phyloP scores from a whole-genome alignment of 2,797 vertebrate species.

The Hybognathus amarus region DNA sequence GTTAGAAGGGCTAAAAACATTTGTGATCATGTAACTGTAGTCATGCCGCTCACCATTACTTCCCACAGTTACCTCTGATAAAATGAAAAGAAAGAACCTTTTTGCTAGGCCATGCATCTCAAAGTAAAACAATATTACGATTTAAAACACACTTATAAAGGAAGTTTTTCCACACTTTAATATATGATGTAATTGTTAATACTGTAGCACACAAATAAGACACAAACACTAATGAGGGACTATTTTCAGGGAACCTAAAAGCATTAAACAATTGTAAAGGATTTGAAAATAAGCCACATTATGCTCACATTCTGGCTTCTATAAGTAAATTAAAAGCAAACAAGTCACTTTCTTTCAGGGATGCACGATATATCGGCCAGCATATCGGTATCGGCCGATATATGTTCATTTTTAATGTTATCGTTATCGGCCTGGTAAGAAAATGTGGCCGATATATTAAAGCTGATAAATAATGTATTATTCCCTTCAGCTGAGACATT shows the following conservation, averaged over 20 bases:
- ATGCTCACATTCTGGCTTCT: neutral
- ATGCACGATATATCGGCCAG: too few relatives aligned
- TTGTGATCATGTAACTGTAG: neutral
- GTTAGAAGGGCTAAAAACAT: neutral
- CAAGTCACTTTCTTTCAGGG: neutral
- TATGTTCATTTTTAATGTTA: too few relatives aligned
- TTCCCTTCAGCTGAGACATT: too few relatives aligned
- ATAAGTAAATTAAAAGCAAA: conserved; percentile 19
- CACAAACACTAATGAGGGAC: neutral
- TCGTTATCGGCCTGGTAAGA: too few relatives aligned
- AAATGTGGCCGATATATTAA: too few relatives aligned
- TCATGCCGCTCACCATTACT: neutral
- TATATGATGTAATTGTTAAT: neutral
- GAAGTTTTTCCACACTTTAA: neutral
- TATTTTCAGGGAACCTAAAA: neutral
- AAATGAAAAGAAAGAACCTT: neutral
- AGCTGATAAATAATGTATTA: too few relatives aligned
- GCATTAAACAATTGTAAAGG: neutral
- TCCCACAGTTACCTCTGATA: neutral
- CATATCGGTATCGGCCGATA: too few relatives aligned
- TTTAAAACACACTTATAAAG: neutral
- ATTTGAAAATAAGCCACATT: conserved; percentile 5
- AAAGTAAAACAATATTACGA: neutral
- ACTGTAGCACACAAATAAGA: neutral
- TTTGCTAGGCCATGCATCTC: neutral